These are phyloP conservation scores for Oreortyx pictus DNA, from an alignment of 2,797 vertebrate genomes.

Conservation along the genomic window DNA sequence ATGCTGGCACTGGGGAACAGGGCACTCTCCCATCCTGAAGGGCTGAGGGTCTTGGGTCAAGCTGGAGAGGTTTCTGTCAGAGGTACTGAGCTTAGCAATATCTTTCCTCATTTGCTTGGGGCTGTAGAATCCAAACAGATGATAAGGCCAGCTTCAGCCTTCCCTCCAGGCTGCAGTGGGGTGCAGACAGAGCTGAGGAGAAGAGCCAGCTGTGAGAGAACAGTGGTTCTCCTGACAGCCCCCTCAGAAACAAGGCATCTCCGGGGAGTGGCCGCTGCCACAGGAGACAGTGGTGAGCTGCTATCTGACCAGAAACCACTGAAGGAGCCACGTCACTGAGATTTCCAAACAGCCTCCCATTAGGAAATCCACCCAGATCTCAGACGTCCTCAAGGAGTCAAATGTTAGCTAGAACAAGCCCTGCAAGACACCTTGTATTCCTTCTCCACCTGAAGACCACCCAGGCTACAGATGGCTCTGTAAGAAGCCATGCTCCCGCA, in stretches of 20 bases:
- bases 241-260: not conserved
- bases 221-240: not conserved
- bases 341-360: not conserved
- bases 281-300: not conserved
- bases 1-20: not conserved
- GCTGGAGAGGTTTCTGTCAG: not conserved
- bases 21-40: not conserved
- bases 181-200: not conserved
- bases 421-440: not conserved
- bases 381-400: not conserved
- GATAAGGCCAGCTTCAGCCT: not conserved
- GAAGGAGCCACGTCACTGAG: not conserved
- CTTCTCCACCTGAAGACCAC: not conserved
- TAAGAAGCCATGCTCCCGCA: not conserved
- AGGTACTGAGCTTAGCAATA: not conserved
- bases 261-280: not conserved
- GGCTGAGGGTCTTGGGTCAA: not conserved
- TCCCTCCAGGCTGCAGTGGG: not conserved
- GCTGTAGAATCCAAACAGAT: not conserved
- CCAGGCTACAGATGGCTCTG: not conserved
- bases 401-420: not conserved
- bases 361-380: not conserved
- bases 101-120: slow-evolving; percentile 1
- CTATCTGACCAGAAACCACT: not conserved
- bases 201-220: not conserved